Percentiles rank a stretch among this genome's conserved stretches.
phyloP scores from a whole-genome alignment of 2,888 invertebrate genomes.

The Leptinotarsa peninsularis region DNA sequence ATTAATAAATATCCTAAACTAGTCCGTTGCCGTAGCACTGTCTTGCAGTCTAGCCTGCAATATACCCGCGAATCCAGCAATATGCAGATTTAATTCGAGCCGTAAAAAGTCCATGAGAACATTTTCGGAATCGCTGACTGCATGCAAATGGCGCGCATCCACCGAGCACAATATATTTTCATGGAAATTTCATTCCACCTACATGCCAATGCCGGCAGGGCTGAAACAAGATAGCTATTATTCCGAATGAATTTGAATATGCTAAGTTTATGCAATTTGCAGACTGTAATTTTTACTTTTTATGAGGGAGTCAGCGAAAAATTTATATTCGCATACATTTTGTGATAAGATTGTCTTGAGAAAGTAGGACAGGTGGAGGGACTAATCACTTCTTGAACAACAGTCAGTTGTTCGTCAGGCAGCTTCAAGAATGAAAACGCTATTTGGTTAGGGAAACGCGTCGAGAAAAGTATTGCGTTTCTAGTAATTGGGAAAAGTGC shows the following conservation, averaged over 20 bases:
- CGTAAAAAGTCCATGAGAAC: conserved; percentile 31
- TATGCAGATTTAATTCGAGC: conserved; percentile 31
- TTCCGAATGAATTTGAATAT: conserved; percentile 35
- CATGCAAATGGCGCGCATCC: conserved; percentile 40
- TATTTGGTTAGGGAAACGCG: no score
- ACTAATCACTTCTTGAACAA: no score
- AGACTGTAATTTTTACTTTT: conserved; percentile 30
- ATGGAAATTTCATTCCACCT: conserved; percentile 47
- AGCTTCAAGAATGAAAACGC: no score
- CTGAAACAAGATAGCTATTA: conserved; percentile 34
- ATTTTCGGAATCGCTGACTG: conserved; percentile 44
- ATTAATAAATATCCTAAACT: background rate
- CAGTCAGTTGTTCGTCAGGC: no score
- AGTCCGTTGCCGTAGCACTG: background rate
- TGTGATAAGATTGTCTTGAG: no score
- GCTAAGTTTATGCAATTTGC: conserved; percentile 33
- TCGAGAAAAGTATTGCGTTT: no score
- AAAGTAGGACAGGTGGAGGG: no score
- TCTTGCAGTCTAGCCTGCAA: conserved; percentile 11
- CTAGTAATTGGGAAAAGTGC: no score
- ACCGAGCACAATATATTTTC: conserved; percentile 42
- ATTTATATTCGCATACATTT: background rate
- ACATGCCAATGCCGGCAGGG: conserved; percentile 29
- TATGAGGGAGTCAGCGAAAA: conserved; percentile 4
- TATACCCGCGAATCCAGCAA: conserved; percentile 22